Evolutionary conservation across 2,888 invertebrate genomes (phyloP).

Genomic region (Andrena hattorfiana): DNA sequence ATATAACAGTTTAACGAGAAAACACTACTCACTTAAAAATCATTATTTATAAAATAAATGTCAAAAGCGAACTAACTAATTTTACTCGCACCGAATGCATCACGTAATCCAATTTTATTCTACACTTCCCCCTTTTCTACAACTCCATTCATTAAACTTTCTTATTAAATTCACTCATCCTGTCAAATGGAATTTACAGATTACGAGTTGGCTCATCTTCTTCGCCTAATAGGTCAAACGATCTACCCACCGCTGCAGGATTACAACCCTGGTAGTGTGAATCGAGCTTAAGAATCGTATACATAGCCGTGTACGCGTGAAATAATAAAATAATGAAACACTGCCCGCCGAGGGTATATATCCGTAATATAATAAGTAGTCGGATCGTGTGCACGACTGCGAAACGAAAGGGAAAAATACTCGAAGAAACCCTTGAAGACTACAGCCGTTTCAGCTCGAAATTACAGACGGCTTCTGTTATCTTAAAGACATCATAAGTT

Average conservation of each 20-base stretch:
- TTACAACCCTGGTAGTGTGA: background rate
- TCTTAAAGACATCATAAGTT: constrained; percentile 30
- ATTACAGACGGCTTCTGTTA: constrained; percentile 49
- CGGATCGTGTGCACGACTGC: constrained; percentile 34
- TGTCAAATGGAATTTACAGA: too few relatives aligned
- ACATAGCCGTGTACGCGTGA: constrained; percentile 18
- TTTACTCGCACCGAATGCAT: too few relatives aligned
- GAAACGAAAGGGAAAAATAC: constrained; percentile 14
- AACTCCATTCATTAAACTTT: too few relatives aligned
- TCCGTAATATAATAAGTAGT: constrained; percentile 63
- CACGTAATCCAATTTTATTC: too few relatives aligned
- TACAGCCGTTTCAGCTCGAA: constrained; percentile 34
- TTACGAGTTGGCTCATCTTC: too few relatives aligned
- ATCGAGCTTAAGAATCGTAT: constrained; percentile 11
- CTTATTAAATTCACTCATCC: too few relatives aligned
- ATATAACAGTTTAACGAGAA: too few relatives aligned
- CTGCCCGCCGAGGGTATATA: constrained; percentile 29
- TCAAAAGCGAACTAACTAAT: too few relatives aligned
- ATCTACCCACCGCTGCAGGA: background rate
- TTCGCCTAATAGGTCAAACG: background rate
- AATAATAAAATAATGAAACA: constrained; percentile 55
- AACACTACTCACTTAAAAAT: too few relatives aligned
- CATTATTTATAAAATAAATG: too few relatives aligned
- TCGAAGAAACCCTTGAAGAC: background rate
- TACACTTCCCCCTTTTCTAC: too few relatives aligned